Evolutionary conservation across 2,113 vertebrate genomes (phyloP), one percentile per base, ranked within the genome.

Genomic region (Lagopus muta): DNA sequence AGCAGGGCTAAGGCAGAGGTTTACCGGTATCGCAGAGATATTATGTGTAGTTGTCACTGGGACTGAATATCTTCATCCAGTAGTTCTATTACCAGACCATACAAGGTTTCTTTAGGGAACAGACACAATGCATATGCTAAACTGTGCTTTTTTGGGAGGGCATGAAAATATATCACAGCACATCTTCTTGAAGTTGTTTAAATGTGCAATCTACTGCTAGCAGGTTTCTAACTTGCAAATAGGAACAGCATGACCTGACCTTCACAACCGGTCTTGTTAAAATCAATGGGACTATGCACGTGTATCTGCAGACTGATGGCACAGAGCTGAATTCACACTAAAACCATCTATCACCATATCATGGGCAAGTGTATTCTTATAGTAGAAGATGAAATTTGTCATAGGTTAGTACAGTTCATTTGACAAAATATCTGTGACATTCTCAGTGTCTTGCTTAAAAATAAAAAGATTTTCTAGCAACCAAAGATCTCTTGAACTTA

Each of bases 351-450:
- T 47, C 89, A 82, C 42, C 8, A 3, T 5, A 22, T 12, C 60
- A 77, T 58, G 52, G 28, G 45, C 43, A 52, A 83, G 40, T 28
- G 5, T 38, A 32, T 52, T 78, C 30, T 89, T 66, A 67, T 16
- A 88, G 42, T 1, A 74, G 45, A n/a, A 88, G 20, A 19, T 30
- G 28, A 83, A 77, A 32, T 62, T 64, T 54, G 25, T 36, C 18
- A 71, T 0, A 0, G 32, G 27, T 58, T 38, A 90, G 60, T 12
- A 30, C 0, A 12, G n/a, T 60, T 90, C 3, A 0, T 34, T 25
- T 77, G 45, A 16, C 52, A 75, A 93, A 86, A 83, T 67, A 64
- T 7, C 57, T 64, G 6, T 60, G 65, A 77, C 57, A 36, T 78
- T 57, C 52, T 86, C 28, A 77, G 81, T 81, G 67, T 71, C 42